Conservation (phyloP, 2,888 invertebrate genomes). For the Thereva unica region DNA sequence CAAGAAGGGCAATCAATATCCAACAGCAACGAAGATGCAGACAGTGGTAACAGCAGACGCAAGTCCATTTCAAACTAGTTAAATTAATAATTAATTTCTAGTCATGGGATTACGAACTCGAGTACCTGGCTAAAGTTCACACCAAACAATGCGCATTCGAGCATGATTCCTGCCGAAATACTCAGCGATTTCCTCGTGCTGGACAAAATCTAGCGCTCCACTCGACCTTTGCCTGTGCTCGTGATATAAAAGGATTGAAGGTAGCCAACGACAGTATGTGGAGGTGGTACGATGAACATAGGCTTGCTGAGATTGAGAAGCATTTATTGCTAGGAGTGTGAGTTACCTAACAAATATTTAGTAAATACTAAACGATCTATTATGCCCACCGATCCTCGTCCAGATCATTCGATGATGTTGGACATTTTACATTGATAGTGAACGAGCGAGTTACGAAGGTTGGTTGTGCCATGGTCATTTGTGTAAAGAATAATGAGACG, state of each 20-base stretch:
- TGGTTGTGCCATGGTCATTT: too few relatives aligned
- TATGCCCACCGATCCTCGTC: too few relatives aligned
- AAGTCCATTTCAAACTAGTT: background rate
- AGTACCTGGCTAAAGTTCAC: conserved; percentile 20
- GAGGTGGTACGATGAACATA: background rate
- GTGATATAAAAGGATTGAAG: too few relatives aligned
- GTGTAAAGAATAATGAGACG: too few relatives aligned
- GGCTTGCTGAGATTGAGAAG: background rate
- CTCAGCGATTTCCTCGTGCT: conserved; percentile 9
- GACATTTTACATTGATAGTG: too few relatives aligned
- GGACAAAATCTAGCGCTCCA: conserved; percentile 6
- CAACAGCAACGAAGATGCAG: background rate
- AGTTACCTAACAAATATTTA: too few relatives aligned
- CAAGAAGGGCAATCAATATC: background rate
- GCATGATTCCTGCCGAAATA: conserved; percentile 25
- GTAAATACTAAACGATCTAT: too few relatives aligned
- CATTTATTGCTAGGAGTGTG: background rate
- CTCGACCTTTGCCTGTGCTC: too few relatives aligned
- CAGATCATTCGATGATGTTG: too few relatives aligned
- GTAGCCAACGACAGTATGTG: too few relatives aligned
- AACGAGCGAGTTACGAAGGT: too few relatives aligned
- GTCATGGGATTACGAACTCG: conserved; percentile 21
- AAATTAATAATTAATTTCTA: background rate
- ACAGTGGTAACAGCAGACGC: background rate
- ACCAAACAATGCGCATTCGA: conserved; percentile 2